A percentile compares a stretch with the other conserved stretches of the same genome.
These are phyloP conservation scores for Conops quadrifasciatus DNA, from an alignment of 2,888 invertebrate species.

Conservation along the genomic window DNA sequence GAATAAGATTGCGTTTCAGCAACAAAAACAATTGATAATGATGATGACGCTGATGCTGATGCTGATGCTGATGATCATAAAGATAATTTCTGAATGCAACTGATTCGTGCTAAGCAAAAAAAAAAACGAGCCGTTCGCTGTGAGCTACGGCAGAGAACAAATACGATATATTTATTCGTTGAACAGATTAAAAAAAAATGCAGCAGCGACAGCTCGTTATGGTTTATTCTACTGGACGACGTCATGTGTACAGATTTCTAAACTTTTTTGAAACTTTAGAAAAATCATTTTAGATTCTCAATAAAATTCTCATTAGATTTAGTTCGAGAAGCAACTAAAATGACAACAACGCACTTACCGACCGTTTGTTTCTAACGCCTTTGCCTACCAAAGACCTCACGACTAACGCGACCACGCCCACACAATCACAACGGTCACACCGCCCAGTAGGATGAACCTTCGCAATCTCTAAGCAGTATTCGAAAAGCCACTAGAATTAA, in stretches of 20 bases:
- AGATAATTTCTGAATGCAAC: slow-evolving; percentile 63
- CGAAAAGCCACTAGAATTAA: slow-evolving; percentile 66
- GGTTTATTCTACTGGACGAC: slow-evolving; percentile 63
- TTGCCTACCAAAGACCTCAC: too few species aligned
- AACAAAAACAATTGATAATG: slow-evolving; percentile 53
- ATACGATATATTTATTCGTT: neutral
- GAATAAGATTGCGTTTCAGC: slow-evolving; percentile 42
- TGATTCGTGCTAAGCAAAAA: slow-evolving; percentile 64
- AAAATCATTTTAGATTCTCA: too few species aligned
- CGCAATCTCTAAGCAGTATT: slow-evolving; percentile 67
- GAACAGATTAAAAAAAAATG: neutral
- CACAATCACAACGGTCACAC: slow-evolving; percentile 37
- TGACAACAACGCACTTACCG: too few species aligned
- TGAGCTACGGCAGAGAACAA: neutral
- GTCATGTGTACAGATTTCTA: neutral
- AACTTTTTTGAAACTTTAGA: too few species aligned
- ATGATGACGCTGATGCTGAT: slow-evolving; percentile 30
- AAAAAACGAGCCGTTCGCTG: slow-evolving; percentile 50
- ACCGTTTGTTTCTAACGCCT: too few species aligned
- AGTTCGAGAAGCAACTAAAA: too few species aligned
- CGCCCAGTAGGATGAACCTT: slow-evolving; percentile 65
- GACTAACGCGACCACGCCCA: neutral
- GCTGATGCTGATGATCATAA: too few species aligned
- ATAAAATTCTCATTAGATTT: too few species aligned
- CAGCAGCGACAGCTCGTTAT: slow-evolving; percentile 46